Base-by-base conservation (phyloP, 2,888 invertebrate species). In the Hemithea aestivaria region DNA sequence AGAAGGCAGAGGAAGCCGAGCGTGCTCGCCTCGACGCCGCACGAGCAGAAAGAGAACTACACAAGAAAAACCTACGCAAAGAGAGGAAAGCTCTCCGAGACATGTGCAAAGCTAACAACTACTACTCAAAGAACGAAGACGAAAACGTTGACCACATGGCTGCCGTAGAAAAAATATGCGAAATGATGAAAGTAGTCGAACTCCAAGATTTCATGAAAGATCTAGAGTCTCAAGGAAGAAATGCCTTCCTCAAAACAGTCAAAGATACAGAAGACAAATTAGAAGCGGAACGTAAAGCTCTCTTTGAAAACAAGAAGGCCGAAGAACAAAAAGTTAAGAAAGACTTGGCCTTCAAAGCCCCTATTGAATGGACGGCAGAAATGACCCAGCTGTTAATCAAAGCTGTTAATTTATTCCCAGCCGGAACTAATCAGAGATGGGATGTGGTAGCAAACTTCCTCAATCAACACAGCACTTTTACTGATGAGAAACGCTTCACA, bases 331-430 rank as follows among this genome's bases (percentile, higher is more conserved):
- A 76, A 51, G 66, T 66, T 9, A 89, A 88, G 53, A 88, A 87
- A 46, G 77, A 76, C 6, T 55, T 71, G 2, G 76, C 76, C 2
- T 58, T 87, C 7, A 88, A 84, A 55, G 74, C 81, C 2, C 84
- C 89, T 0, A 87, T 90, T 7, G 90, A 89, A 39, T 99, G 99
- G 99, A 90, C 90, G 7, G 91, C 91, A 32, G 94, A 94, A 43
- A 96, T 97, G 72, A 89, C 96, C 10, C 96, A 96, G 66, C 84
- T 96, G 27, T 89, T 99, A 2, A 97, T 99, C 34, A 99, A 99
- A 79, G 98, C 97, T 10, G 98, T 99, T 0, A 99, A 99, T 80
- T 79, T 99, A 2, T 99, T 98, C 73, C 99, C 99, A 0, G 98
- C 98, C 4, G 99, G 85, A 7, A 99, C 99, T 0, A 94, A 93